Evolutionary conservation across 2,797 vertebrate species (phyloP), one percentile per base, ranked within the genome.

Genomic region (Sebastes minor): DNA sequence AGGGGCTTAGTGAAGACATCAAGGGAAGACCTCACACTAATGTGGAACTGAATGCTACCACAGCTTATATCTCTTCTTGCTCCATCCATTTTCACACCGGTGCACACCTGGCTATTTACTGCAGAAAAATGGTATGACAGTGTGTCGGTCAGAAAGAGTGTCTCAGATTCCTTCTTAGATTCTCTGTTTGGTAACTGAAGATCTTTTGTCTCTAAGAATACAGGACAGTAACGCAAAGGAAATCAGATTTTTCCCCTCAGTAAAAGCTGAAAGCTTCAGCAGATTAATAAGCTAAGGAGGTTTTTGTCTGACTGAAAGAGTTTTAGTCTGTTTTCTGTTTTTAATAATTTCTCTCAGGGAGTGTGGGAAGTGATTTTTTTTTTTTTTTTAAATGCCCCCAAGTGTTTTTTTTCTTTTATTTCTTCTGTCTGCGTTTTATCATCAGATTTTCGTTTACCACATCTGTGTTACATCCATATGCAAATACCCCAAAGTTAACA

Each of bases 381-480:
- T 33, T 70, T 81, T 84, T 35, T 35, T 38, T 74, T 52, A 64
- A 70, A 80, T 77, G 63, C 80, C 90, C 83, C 65, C 52, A 71
- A 83, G 87, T 79, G 49, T 56, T 64, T 22, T 70, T 65, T 25
- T 70, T 75, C 70, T 83, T 82, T 76, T 73, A 53, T 84, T 86
- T 81, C 74, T 75, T 79, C 76, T 78, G 23, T 78, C 78, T 84
- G 68, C 52, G 52, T 85, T 91, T 86, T 78, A 88, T 89, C 73
- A 52, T 78, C 49, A 25, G 20, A 76, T 71, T 77, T 59, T 53
- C 61, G 63, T 76, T 62, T 23, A 60, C 64, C 76, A 87, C 89
- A 91, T 92, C 90, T 92, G 86, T 70, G 30, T 75, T 78, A 38
- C 76, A 82, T 88, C 78, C 82, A 53, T 74, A 87, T 90, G 86